Base-by-base conservation (phyloP, 1,140 invertebrate genomes). In the Matsumurasca onukii region DNA sequence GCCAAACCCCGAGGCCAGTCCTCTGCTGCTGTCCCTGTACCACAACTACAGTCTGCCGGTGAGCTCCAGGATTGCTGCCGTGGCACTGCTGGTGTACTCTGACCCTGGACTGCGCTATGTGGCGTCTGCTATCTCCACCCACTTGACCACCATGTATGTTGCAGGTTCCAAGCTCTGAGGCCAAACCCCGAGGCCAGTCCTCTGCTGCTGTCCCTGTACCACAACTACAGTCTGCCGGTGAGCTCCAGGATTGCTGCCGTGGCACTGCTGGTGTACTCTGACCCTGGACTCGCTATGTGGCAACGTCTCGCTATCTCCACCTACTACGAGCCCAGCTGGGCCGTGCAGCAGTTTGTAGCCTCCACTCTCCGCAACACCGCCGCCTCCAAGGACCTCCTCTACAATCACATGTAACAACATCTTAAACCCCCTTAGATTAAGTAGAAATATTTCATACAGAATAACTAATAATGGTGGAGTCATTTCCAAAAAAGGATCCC, bases 241-340 rank as follows among this genome's bases (percentile, higher is more conserved):
- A 29, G 55, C 13, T 13, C 55, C 24, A 13, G 55, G 12, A 25
- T 59, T 59, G 55, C 55, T 22, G 15, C 55, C 15, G 55, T 24
- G n/a, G 55, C 55, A 2, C 25, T 59, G 15, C 55, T 59, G 9
- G 55, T 59, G 2, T 59, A 59, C 25, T 59, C 24, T 27, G 25
- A 59, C 22, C 55, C 55, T 2, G 55, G 55, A 3, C 22, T 59
- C 30, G 55, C 55, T 13, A 29, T 59, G 25, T 59, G 55, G 55
- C 55, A 59, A 29, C 15, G 55, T 12, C 55, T 59, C 1, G 55
- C 55, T 27, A 59, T 59, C 55, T 59, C 55, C 24, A 59, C 55
- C 5, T 59, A 27, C 24, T 59, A 59, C 30, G 55, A 59, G 25
- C 55, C 55, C 15, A 59, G 55, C 55, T 29, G 24, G 9, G 55